A percentile compares a stretch with the other conserved stretches of the same genome.
Evolutionary conservation across 2,797 vertebrate genomes (phyloP).

Genomic region (Peromyscus attwateri): DNA sequence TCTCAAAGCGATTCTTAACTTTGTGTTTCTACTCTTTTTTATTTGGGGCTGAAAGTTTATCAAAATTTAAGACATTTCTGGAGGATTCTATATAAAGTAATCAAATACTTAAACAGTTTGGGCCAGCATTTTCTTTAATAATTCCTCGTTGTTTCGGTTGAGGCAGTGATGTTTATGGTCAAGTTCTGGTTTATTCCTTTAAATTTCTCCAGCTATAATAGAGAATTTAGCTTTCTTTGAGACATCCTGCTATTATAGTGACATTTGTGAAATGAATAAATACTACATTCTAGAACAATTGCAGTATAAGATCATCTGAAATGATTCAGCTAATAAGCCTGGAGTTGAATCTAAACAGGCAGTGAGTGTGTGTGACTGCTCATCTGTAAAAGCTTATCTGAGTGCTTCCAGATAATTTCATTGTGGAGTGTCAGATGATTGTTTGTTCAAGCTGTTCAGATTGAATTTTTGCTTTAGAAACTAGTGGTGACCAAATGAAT

Average conservation of each 20-base stretch:
- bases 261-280: constrained; percentile 64
- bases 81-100: background rate
- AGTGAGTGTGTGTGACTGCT: constrained; percentile 58
- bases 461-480: constrained; percentile 78
- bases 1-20: constrained; percentile 1
- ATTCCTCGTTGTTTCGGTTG: constrained; percentile 54
- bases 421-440: constrained; percentile 69
- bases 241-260: constrained; percentile 59
- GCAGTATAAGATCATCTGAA: constrained; percentile 59
- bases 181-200: constrained; percentile 61
- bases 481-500: constrained; percentile 62
- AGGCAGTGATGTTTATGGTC: constrained; percentile 7
- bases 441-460: constrained; percentile 74
- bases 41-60: constrained; percentile 38
- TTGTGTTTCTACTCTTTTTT: constrained; percentile 14
- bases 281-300: constrained; percentile 41
- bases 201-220: constrained; percentile 30
- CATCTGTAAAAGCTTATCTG: constrained; percentile 66
- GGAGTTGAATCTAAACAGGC: constrained; percentile 72
- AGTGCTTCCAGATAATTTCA: constrained; percentile 76
- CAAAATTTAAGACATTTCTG: constrained; percentile 42
- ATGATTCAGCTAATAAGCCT: constrained; percentile 66
- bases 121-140: constrained; percentile 23
- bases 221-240: constrained; percentile 67
- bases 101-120: constrained; percentile 6